Evolutionary conservation across 2,797 vertebrate species (phyloP), one percentile per base, ranked within the genome.

Genomic region (Melanotaenia trifasciata): DNA sequence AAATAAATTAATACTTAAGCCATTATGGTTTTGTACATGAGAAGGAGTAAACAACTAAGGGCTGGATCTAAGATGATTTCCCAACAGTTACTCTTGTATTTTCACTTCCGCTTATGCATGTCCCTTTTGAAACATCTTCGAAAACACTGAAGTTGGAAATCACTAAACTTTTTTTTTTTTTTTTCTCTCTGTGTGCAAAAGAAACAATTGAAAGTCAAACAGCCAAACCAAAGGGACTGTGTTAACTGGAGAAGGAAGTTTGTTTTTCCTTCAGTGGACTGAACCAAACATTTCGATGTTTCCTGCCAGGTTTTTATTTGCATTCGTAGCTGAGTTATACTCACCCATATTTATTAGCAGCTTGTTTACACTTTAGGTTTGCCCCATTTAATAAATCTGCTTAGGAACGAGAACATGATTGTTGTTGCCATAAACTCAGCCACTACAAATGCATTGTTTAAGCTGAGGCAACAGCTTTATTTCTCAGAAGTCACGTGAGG

Each of bases 151-250:
- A 22, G 9, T 30, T 0, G 0, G 61, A 58, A 79, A 40, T 50
- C 22, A 1, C 18, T n/a, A 7, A 12, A 50, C 5, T 8, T 47
- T 12, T 50, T 64, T 24, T 8, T 45, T 11, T 50, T 64, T 24
- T 47, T 33, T 26, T n/a, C 28, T 28, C 51, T 5, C 60, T n/a
- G 18, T 33, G 33, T 20, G 20, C 4, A 35, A 8, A 22, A 13
- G 5, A 50, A n/a, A 50, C 8, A n/a, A n/a, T 1, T 22, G n/a
- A 33, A 69, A 33, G 8, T 43, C 40, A 58, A 80, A 79, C 45
- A 56, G 43, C 28, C 6, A 51, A 13, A 1, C 22, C 6, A 4
- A n/a, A 16, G 14, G 18, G 22, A 24, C 47, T 20, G 24, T 28
- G 1, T n/a, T 22, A 0, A 0, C 0, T 12, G 47, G 5, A 71